These are phyloP conservation scores for Mycogona germanica DNA, from an alignment of 2,888 invertebrate genomes.

Conservation along the genomic window DNA sequence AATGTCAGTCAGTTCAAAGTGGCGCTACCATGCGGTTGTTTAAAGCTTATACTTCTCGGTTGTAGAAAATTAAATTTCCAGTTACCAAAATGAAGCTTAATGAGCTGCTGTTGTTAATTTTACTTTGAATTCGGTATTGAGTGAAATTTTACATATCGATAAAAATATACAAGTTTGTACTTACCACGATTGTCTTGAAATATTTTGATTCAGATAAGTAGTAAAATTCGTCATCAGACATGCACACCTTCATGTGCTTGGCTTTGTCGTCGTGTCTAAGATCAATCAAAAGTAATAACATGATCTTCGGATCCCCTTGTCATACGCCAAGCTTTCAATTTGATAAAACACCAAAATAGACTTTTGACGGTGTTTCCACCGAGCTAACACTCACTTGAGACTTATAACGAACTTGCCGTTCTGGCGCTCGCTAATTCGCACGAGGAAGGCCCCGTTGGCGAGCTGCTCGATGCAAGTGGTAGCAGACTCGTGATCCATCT, in stretches of 20 bases:
- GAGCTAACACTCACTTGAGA: constrained; percentile 26
- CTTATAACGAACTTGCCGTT: constrained; percentile 27
- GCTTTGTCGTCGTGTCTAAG: constrained; percentile 39
- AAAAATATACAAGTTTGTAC: constrained; percentile 22
- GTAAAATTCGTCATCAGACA: constrained; percentile 44
- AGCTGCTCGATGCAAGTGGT: constrained; percentile 24
- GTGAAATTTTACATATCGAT: background rate
- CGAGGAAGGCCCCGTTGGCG: constrained; percentile 26
- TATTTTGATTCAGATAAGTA: constrained; percentile 79
- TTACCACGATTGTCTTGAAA: constrained; percentile 71
- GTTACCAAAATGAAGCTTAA: too few species aligned
- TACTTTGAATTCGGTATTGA: too few species aligned
- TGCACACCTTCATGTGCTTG: constrained; percentile 79
- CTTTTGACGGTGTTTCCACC: too few species aligned
- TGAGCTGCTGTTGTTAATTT: too few species aligned
- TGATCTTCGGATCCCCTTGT: too few species aligned
- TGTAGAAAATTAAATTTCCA: too few species aligned
- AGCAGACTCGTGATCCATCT: constrained; percentile 27
- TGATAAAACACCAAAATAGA: too few species aligned
- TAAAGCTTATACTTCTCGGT: too few species aligned
- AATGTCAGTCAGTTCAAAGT: too few species aligned
- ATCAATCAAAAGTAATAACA: background rate
- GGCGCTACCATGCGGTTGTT: too few species aligned
- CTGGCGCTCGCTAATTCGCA: constrained; percentile 28
- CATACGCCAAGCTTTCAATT: too few species aligned